Conservation (phyloP, 2,888 invertebrate genomes). For the Apantesis nais region DNA sequence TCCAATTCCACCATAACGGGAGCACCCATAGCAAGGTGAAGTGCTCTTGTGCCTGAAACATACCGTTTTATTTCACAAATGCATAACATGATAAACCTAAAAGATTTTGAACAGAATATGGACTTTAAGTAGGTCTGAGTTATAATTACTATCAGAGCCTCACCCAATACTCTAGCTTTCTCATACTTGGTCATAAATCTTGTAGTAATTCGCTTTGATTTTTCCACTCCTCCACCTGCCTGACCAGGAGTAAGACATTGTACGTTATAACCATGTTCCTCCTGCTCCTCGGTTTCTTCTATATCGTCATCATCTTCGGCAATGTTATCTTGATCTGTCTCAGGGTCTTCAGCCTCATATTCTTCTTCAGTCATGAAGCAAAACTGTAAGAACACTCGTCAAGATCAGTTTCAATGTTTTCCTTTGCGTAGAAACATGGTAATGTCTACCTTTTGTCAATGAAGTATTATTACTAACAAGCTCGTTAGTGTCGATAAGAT, state of each 20-base stretch:
- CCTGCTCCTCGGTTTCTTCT: slow-evolving; percentile 94
- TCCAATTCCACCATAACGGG: slow-evolving; percentile 99
- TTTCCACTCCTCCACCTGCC: slow-evolving; percentile 92
- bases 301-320: slow-evolving; percentile 94
- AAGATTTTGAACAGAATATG: too few species aligned
- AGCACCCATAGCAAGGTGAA: slow-evolving; percentile 99
- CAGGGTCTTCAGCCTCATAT: slow-evolving; percentile 92
- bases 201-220: slow-evolving; percentile 97
- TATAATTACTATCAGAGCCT: slow-evolving; percentile 37
- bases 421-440: not conserved
- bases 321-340: slow-evolving; percentile 95
- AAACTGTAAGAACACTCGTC: not conserved
- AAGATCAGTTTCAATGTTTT: not conserved
- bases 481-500: too few species aligned
- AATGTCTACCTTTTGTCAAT: too few species aligned
- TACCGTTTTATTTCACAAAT: not conserved
- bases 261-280: slow-evolving; percentile 94
- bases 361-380: slow-evolving; percentile 91
- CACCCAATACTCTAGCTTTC: slow-evolving; percentile 77
- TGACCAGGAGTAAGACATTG: slow-evolving; percentile 93
- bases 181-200: slow-evolving; percentile 98
- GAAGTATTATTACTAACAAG: too few species aligned
- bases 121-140: too few species aligned
- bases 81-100: too few species aligned
- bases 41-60: slow-evolving; percentile 93